phyloP scores from a whole-genome alignment of 2,113 vertebrate species.

The Bufo bufo region DNA sequence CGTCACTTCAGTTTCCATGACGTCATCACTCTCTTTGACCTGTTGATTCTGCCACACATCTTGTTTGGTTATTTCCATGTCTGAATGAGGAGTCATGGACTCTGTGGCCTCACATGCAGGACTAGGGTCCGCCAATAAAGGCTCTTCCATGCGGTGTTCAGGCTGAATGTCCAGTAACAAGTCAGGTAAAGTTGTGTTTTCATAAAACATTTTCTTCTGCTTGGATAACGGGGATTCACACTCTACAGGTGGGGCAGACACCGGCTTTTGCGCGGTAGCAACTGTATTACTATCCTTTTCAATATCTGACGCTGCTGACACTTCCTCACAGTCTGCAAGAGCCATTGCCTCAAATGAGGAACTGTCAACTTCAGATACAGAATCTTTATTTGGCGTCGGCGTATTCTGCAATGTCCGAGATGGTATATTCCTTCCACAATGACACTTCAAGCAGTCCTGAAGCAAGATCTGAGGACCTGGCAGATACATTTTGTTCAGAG shows the following conservation, averaged over 20 bases:
- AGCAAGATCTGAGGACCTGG: background rate
- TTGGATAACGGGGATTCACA: background rate
- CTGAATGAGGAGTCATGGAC: background rate
- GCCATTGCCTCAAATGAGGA: background rate
- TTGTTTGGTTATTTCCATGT: too few relatives aligned
- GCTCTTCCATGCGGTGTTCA: background rate
- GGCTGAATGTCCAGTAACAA: constrained; percentile 3
- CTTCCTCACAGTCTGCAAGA: too few relatives aligned
- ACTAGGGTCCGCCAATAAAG: background rate
- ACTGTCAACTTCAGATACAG: background rate
- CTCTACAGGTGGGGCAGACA: background rate
- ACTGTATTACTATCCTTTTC: background rate
- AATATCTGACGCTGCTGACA: background rate
- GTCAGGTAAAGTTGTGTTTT: background rate
- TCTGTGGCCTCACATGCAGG: background rate
- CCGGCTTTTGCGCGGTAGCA: background rate
- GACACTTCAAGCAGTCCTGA: background rate
- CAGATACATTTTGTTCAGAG: background rate
- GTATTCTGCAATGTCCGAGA: background rate
- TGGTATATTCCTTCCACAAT: background rate
- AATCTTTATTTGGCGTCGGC: background rate
- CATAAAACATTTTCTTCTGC: background rate
- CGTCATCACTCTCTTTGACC: too few relatives aligned
- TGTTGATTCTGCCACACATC: background rate
- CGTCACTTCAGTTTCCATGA: background rate